Conservation (phyloP, 1,140 invertebrate species). For the Choristoneura fumiferana region DNA sequence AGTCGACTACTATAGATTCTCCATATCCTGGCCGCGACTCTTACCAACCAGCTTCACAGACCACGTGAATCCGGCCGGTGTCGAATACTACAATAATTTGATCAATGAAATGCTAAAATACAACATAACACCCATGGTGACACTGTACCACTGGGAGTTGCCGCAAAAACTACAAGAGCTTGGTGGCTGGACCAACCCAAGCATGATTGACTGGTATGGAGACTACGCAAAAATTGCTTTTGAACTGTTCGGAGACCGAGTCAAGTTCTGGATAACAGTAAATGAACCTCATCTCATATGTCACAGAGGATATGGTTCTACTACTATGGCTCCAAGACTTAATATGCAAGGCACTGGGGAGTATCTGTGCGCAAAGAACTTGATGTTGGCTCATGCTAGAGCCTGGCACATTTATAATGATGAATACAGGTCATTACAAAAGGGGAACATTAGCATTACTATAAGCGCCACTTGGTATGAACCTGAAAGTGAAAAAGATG, state of each 20-base stretch:
- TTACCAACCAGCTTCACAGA: conserved; percentile 77
- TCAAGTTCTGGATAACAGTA: conserved; percentile 82
- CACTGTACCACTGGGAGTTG: conserved; percentile 82
- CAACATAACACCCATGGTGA: conserved; percentile 76
- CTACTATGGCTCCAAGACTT: conserved; percentile 64
- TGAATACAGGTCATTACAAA: conserved; percentile 42
- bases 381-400: conserved; percentile 77
- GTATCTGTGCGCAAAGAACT: conserved; percentile 74
- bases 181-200: conserved; percentile 80
- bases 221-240: conserved; percentile 79
- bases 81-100: conserved; percentile 80
- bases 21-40: conserved; percentile 81
- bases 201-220: conserved; percentile 78
- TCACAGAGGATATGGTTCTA: conserved; percentile 72
- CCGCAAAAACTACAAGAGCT: conserved; percentile 78
- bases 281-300: conserved; percentile 81
- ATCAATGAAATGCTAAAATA: conserved; percentile 75
- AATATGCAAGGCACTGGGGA: conserved; percentile 63
- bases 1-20: conserved; percentile 79
- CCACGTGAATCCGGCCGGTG: conserved; percentile 72
- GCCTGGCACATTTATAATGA: conserved; percentile 80
- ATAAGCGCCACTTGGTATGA: conserved; percentile 72
- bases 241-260: conserved; percentile 78
- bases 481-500: conserved; percentile 52
- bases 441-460: conserved; percentile 76